phyloP scores from a whole-genome alignment of 1,140 invertebrate species.

The Palaemon carinicauda region DNA sequence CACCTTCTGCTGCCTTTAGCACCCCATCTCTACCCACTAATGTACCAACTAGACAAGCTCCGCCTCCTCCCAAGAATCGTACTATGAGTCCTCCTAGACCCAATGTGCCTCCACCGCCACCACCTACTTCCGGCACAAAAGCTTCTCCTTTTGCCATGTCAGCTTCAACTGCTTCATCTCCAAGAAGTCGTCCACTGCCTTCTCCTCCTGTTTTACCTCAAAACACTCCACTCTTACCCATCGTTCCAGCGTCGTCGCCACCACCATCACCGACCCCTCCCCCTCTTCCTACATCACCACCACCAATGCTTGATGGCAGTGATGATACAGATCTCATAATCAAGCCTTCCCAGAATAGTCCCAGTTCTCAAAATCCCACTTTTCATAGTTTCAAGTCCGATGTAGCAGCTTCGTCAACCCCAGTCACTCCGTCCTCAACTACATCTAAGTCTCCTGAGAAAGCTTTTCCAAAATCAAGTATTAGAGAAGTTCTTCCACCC shows the following conservation, averaged over 20 bases:
- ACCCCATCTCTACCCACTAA: neutral
- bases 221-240: constrained; percentile 12
- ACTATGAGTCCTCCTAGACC: constrained; percentile 52
- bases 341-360: constrained; percentile 6
- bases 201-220: constrained; percentile 20
- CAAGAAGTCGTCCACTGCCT: constrained; percentile 18
- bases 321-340: neutral
- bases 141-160: neutral
- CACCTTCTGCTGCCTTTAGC: neutral
- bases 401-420: neutral
- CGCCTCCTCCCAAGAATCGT: constrained; percentile 44
- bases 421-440: neutral
- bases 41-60: constrained; percentile 51
- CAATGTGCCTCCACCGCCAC: constrained; percentile 55
- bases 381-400: constrained; percentile 38
- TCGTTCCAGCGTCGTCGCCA: neutral
- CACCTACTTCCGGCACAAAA: constrained; percentile 29
- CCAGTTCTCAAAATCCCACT: constrained; percentile 30
- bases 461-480: constrained; percentile 7
- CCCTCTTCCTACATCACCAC: constrained; percentile 52
- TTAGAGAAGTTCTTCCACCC: constrained; percentile 42
- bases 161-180: neutral
- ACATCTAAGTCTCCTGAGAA: neutral
- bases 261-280: constrained; percentile 38
- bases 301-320: constrained; percentile 35